A percentile compares a stretch with the other conserved stretches of the same genome.
phyloP scores from a whole-genome alignment of 2,797 vertebrate species.

The Pristis pectinata region DNA sequence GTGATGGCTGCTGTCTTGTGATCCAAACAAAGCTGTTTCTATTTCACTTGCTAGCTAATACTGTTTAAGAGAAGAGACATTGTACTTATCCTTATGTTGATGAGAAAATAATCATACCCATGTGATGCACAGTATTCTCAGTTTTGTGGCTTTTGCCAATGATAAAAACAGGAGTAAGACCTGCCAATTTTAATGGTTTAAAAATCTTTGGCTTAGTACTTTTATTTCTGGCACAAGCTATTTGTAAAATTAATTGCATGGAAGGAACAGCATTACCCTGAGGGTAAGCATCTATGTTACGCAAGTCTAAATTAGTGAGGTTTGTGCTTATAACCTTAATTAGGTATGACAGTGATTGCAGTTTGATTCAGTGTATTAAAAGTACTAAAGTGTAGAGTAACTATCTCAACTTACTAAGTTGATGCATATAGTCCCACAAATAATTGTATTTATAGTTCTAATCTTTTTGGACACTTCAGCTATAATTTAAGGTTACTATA shows the following conservation, averaged over 20 bases:
- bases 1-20: background rate
- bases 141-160: background rate
- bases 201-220: background rate
- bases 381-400: background rate
- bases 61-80: background rate
- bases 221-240: background rate
- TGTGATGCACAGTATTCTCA: background rate
- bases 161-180: background rate
- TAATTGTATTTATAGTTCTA: background rate
- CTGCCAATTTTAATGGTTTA: constrained; percentile 9
- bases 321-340: constrained; percentile 5
- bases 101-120: background rate
- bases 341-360: background rate
- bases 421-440: background rate
- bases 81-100: background rate
- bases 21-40: constrained; percentile 2
- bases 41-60: background rate
- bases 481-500: background rate
- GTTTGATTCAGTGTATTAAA: background rate
- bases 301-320: background rate
- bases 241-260: background rate
- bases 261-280: background rate
- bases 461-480: background rate
- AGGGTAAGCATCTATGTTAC: background rate
- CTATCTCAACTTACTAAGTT: background rate